A percentile compares a stretch with the other conserved stretches of the same genome.
These are phyloP conservation scores for Cataglyphis albicans DNA, from an alignment of 2,888 invertebrate species.

Conservation along the genomic window DNA sequence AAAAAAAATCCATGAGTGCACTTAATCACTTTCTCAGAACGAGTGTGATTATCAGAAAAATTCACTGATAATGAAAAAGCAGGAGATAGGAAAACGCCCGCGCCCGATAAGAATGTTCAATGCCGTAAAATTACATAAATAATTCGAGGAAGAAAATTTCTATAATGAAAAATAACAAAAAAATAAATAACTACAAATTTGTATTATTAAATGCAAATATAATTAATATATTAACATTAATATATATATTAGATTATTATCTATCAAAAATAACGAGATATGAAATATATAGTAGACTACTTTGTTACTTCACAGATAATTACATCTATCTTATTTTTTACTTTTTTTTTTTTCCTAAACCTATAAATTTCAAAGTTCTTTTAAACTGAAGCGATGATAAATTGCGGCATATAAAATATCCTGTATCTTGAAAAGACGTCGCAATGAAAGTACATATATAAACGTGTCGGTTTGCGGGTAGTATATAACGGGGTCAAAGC, in stretches of 20 bases:
- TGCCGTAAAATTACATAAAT: not conserved
- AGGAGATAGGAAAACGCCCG: not conserved
- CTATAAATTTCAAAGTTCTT: conserved; percentile 30
- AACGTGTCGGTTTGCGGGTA: not conserved
- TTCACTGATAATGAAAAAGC: conserved; percentile 25
- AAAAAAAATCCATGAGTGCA: conserved; percentile 15
- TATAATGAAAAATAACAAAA: not conserved
- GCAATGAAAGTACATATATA: conserved; percentile 16
- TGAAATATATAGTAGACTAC: not conserved
- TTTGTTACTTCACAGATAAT: not conserved
- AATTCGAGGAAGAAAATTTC: not conserved
- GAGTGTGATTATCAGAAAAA: not conserved
- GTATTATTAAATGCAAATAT: not conserved
- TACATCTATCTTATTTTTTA: not conserved
- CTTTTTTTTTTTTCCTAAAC: not conserved
- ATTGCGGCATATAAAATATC: conserved; percentile 33
- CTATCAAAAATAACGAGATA: not conserved
- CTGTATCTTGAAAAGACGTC: conserved; percentile 13
- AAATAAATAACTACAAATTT: conserved; percentile 5
- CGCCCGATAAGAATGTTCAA: conserved; percentile 11
- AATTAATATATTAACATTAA: conserved; percentile 2
- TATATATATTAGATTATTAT: not conserved
- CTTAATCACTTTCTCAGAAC: conserved; percentile 31
- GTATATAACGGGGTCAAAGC: conserved; percentile 17
- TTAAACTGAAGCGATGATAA: conserved; percentile 7